Evolutionary conservation across 2,888 invertebrate genomes (phyloP).

Genomic region (Zygaena filipendulae): DNA sequence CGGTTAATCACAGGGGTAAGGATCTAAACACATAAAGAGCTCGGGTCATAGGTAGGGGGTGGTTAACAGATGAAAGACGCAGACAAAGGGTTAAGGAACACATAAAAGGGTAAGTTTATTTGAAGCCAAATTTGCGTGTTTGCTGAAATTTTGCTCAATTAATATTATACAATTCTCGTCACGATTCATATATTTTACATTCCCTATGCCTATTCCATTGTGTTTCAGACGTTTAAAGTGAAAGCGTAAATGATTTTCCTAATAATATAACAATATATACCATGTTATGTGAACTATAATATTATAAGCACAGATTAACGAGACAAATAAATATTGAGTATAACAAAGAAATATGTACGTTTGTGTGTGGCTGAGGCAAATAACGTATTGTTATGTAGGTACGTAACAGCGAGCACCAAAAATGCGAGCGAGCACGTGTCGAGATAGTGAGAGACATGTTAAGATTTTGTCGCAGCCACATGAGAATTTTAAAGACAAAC

Average conservation of each 20-base stretch:
- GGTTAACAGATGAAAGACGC: conserved; percentile 82
- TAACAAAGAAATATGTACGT: conserved; percentile 55
- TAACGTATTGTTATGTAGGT: too few relatives aligned
- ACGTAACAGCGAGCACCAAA: too few relatives aligned
- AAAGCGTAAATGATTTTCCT: conserved; percentile 70
- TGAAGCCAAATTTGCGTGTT: conserved; percentile 69
- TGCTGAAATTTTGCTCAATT: conserved; percentile 62
- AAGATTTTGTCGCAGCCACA: conserved; percentile 56
- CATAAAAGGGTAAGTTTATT: conserved; percentile 70
- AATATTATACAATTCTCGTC: conserved; percentile 55
- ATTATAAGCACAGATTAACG: conserved; percentile 67
- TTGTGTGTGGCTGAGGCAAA: conserved; percentile 60
- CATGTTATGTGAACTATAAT: conserved; percentile 56
- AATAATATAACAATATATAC: conserved; percentile 57
- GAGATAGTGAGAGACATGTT: conserved; percentile 23
- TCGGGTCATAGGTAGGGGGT: conserved; percentile 64
- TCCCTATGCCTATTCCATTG: conserved; percentile 53
- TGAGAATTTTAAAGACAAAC: conserved; percentile 66
- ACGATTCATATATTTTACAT: conserved; percentile 53
- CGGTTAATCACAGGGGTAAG: conserved; percentile 63
- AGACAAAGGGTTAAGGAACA: conserved; percentile 80
- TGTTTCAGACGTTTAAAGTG: conserved; percentile 65
- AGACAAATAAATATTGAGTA: conserved; percentile 66
- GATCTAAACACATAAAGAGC: conserved; percentile 69
- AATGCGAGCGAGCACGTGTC: conserved; percentile 27